Percentiles rank a stretch among this genome's conserved stretches.
phyloP scores from a whole-genome alignment of 2,888 invertebrate species.

The Linhomoeus sp. region DNA sequence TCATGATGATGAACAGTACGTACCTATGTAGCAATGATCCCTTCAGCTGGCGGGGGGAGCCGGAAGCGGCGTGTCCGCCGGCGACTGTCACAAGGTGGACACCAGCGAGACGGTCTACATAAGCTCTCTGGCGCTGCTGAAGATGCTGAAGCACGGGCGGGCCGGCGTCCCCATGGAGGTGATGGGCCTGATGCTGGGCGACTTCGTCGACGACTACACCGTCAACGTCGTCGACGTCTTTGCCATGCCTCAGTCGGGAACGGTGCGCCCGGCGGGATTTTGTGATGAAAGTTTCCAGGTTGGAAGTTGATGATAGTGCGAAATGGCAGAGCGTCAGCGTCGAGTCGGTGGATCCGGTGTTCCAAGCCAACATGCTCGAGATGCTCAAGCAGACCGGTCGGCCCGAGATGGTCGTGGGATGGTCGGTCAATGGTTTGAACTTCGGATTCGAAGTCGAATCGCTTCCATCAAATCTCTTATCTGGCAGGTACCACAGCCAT shows the following conservation, averaged over 20 bases:
- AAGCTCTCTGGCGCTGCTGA: slow-evolving; percentile 76
- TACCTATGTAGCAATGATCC: too few species aligned
- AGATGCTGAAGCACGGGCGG: slow-evolving; percentile 96
- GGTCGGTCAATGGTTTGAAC: slow-evolving; percentile 25
- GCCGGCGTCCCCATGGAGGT: slow-evolving; percentile 42
- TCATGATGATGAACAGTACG: too few species aligned
- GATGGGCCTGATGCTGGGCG: slow-evolving; percentile 82
- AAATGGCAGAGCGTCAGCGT: slow-evolving; percentile 65
- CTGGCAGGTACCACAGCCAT: slow-evolving; percentile 60
- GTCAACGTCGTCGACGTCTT: slow-evolving; percentile 97
- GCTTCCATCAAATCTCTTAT: too few species aligned
- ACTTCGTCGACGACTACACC: slow-evolving; percentile 99
- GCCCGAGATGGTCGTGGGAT: slow-evolving; percentile 97
- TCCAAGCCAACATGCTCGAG: slow-evolving; percentile 94
- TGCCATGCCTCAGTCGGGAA: slow-evolving; percentile 98
- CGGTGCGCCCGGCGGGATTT: slow-evolving; percentile 37
- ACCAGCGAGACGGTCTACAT: slow-evolving; percentile 89
- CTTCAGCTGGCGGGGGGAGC: too few species aligned
- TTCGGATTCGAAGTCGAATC: too few species aligned
- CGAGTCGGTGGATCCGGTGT: slow-evolving; percentile 97
- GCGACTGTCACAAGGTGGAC: slow-evolving; percentile 95
- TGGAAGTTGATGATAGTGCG: slow-evolving; percentile 4
- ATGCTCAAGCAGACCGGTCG: slow-evolving; percentile 94
- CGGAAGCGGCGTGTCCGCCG: slow-evolving; percentile 48
- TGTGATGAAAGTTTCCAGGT: background rate